Evolutionary conservation across 2,888 invertebrate species (phyloP), one percentile per base, ranked within the genome.

Genomic region (Temnothorax rugatulus): DNA sequence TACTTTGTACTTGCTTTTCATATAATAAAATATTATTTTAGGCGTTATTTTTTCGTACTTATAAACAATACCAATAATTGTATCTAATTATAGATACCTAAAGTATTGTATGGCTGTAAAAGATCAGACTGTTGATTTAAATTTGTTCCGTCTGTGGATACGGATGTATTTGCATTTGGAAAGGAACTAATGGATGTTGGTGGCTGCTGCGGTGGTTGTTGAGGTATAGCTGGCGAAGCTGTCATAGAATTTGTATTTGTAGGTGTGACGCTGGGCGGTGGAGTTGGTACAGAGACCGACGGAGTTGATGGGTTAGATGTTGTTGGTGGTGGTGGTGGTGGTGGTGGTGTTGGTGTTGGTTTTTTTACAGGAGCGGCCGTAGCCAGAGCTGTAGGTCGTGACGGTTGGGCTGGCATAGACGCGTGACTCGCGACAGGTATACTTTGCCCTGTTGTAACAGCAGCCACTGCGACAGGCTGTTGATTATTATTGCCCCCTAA

Each of bases 401-500:
- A 91, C 41, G 94, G 94, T 86, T 95, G 95, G 5, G 94, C 93
- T 59, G 95, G 94, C 93, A 95, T 94, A 76, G 94, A 94, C 25
- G 93, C 90, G 82, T 95, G 95, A 92, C 94, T 94, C 66, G 94
- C 93, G 73, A 94, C 92, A 57, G 96, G 95, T 83, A 93, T 87
- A 59, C 91, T 90, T 89, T 92, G 93, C 34, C 91, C 92, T 82
- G 91, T 90, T 75, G 96, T 95, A 68, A 95, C 95, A 82, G 96
- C 95, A 71, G 95, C 95, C 87, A 95, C 95, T 50, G 95, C 95
- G 86, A 96, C 95, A 92, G 95, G 96, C 85, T 95, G 95, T 76
- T 96, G 96, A 76, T 95, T 96, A 90, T 96, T 96, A 64, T 68
- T 77, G 77, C 90, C 92, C 85, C 92, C 93, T 92, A 91, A 83